phyloP scores from a whole-genome alignment of 2,888 invertebrate species.

The Ferdinandea cuprea region DNA sequence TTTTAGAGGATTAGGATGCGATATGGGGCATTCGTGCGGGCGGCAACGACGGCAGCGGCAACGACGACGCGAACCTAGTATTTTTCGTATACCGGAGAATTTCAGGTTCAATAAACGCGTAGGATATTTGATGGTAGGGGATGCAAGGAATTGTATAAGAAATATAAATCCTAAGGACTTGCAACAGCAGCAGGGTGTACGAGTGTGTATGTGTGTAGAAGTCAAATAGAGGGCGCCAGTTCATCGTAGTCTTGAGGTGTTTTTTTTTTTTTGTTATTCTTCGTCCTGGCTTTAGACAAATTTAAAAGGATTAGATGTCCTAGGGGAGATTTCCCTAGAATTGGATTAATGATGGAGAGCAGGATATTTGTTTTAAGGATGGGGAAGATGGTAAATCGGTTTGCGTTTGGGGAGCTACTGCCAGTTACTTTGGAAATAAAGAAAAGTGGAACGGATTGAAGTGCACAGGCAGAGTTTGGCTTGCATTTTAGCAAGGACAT shows the following conservation, averaged over 20 bases:
- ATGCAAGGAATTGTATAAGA: conserved; percentile 29
- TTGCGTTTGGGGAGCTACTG: conserved; percentile 19
- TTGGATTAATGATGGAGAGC: conserved; percentile 73
- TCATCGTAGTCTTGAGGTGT: conserved; percentile 40
- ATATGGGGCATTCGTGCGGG: conserved; percentile 40
- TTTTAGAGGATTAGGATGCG: conserved; percentile 70
- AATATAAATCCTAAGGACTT: conserved; percentile 24
- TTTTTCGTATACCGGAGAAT: conserved; percentile 11
- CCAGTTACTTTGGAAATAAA: conserved; percentile 6
- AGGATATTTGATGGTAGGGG: conserved; percentile 64
- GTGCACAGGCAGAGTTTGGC: neutral
- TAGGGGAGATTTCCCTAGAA: conserved; percentile 58
- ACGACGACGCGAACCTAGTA: conserved; percentile 20
- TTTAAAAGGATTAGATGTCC: conserved; percentile 70
- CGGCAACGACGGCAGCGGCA: too few species aligned
- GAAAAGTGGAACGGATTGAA: neutral
- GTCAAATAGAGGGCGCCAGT: conserved; percentile 73
- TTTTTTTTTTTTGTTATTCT: conserved; percentile 29
- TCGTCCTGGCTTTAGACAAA: conserved; percentile 59
- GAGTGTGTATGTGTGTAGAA: conserved; percentile 35
- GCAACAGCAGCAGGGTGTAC: conserved; percentile 6
- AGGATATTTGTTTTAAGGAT: conserved; percentile 58
- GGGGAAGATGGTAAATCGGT: conserved; percentile 45
- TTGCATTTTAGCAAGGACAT: too few species aligned
- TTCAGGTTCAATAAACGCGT: conserved; percentile 74